Evolutionary conservation across 1,140 invertebrate species (phyloP), one percentile per base, ranked within the genome.

Genomic region (Glossosoma conforme): DNA sequence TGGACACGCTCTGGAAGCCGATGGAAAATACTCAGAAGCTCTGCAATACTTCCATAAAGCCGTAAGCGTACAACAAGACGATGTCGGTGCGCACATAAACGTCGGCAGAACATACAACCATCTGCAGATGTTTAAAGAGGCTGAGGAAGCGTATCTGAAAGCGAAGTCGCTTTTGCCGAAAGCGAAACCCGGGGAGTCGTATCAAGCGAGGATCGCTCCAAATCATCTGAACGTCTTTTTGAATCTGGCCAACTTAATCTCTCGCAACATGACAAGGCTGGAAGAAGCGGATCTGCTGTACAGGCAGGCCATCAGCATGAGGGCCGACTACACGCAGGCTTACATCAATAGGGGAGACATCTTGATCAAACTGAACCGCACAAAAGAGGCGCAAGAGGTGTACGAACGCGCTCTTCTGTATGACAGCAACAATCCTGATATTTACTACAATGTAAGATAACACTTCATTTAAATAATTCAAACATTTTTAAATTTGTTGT

Each of bases 271-370:
- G 15, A 93, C 89, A 1, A 77, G 94, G 33, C 71, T 97, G 11
- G 87, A 93, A 67, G 94, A 98, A 72, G 94, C 94, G 0, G 93
- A 97, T 70, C 79, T 91, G 77, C 69, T 97, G 5, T 95, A 97
- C 64, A 75, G 87, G 35, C 93, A 95, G 63, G 94, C 94, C 0
- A 97, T 97, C 51, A 93, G 91, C 61, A 98, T 98, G 95, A 77
- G 94, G 56, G 86, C 93, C 10, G 95, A 98, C 76, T 98, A 97
- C 68, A 93, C 93, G 0, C 89, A 97, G 68, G 95, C 94, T 3
- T 97, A 97, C 64, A 97, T 97, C 57, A 97, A 97, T 73, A 81
- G 93, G 41, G 94, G 93, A 0, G 94, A 97, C 73, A 90, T 98
- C 66, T 79, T 97, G 33, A 90, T 98, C 63, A 97, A 96, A 75